Base-by-base conservation (phyloP, 2,797 vertebrate species). In the Antennarius maculatus region DNA sequence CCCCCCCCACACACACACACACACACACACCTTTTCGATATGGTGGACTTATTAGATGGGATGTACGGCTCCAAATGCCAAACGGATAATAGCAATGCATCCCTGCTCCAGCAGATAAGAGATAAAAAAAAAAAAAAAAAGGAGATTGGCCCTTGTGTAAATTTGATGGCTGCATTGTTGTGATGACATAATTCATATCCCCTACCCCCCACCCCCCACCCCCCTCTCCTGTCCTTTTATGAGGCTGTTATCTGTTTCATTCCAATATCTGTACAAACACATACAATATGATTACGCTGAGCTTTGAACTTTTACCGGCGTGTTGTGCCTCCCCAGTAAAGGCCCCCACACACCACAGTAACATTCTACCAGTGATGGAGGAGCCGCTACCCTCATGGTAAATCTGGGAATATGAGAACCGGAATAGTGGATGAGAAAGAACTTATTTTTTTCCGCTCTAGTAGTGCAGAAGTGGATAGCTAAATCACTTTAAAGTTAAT, bases 401-500 rank as follows among this genome's bases (percentile, higher is more conserved):
- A 23, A 23, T 23, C 23, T 23, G 23, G 23, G 23, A 23, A 23
- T 23, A 23, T 23, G 23, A 23, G 23, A 23, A 23, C 31, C 31
- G 62, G 42, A 67, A 60, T 13, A 47, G 39, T 42, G 64, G 69
- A 76, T 71, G 69, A 71, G 54, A 62, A 66, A 62, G 63, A 54
- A 54, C 54, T 51, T 51, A 55, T 69, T 37, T 76, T 75, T 76
- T 71, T 60, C 48, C 69, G 54, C 63, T 58, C 66, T 31, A 50
- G 68, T 74, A 75, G 85, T 66, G 62, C 67, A 71, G 65, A 84
- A 77, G 49, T 81, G 73, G 16, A 68, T 65, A 86, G 80, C 80
- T 87, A 83, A 90, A 89, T 89, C 83, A 84, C 87, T 86, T 81
- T 86, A 75, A 85, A 89, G 89, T 80, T 86, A 89, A 92, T 92